Conservation (phyloP, 2,888 invertebrate species). For the Trypoxylon attenuatum region DNA sequence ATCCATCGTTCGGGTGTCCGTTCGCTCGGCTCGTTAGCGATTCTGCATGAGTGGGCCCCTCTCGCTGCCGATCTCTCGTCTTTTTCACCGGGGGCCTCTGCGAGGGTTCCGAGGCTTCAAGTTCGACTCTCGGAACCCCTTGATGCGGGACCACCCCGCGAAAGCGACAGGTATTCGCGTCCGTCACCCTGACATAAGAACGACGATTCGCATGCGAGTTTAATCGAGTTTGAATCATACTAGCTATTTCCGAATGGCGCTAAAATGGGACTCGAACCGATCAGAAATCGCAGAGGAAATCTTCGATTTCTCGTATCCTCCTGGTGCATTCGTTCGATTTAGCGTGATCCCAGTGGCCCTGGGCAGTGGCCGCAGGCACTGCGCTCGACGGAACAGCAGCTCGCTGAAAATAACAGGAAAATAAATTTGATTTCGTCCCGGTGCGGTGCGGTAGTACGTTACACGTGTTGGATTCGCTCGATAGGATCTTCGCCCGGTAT, state of each 20-base stretch:
- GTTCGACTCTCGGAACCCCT: constrained; percentile 31
- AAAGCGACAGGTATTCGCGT: constrained; percentile 69
- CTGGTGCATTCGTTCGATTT: no score
- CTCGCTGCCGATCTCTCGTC: constrained; percentile 56
- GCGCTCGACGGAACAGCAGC: constrained; percentile 6
- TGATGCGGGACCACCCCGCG: constrained; percentile 70
- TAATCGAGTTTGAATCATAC: no score
- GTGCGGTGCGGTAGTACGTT: constrained; percentile 71
- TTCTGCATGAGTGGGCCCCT: constrained; percentile 69
- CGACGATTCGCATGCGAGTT: no score
- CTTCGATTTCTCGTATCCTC: constrained; percentile 53
- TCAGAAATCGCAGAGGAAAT: constrained; percentile 16
- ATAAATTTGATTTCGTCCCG: constrained; percentile 69
- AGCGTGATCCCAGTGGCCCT: not conserved
- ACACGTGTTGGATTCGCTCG: constrained; percentile 72
- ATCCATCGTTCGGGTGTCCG: constrained; percentile 70
- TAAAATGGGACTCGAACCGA: constrained; percentile 37
- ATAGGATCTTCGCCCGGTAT: constrained; percentile 71
- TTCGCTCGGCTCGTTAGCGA: constrained; percentile 69
- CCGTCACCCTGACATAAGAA: constrained; percentile 67
- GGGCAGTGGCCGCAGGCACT: not conserved
- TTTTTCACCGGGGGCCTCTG: constrained; percentile 53
- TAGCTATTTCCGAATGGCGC: no score
- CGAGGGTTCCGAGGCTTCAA: constrained; percentile 25
- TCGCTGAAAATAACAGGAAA: constrained; percentile 62